A percentile compares a stretch with the other conserved stretches of the same genome.
phyloP scores from a whole-genome alignment of 2,113 vertebrate genomes.

The Turdus rufiventris region DNA sequence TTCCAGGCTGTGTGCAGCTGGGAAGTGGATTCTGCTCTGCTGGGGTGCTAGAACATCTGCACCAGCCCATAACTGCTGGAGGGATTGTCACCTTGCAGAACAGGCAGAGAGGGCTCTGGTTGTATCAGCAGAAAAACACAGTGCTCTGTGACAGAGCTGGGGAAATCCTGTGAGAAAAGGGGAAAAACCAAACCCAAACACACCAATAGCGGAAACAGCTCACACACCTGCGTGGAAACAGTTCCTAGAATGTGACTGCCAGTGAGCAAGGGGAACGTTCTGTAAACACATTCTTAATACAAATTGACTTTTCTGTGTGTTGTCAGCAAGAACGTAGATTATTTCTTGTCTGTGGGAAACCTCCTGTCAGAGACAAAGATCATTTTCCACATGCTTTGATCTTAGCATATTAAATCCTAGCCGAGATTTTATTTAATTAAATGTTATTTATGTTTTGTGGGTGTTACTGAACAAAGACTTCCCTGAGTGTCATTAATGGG shows the following conservation, averaged over 20 bases:
- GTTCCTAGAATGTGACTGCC: not conserved
- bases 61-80: not conserved
- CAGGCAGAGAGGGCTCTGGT: not conserved
- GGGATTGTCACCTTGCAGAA: not conserved
- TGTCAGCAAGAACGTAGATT: constrained; percentile 17
- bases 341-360: constrained; percentile 46
- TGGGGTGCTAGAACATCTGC: not conserved
- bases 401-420: constrained; percentile 35
- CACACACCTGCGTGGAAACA: not conserved
- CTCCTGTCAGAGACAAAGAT: constrained; percentile 54
- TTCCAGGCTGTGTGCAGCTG: not conserved
- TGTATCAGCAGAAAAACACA: not conserved
- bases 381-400: constrained; percentile 43
- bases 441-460: constrained; percentile 38
- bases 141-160: not conserved
- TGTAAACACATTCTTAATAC: not conserved
- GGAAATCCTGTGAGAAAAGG: not conserved
- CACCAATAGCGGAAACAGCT: not conserved
- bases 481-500: not conserved
- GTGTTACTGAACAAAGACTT: constrained; percentile 39
- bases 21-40: not conserved
- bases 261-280: not conserved
- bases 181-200: not conserved
- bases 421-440: constrained; percentile 50
- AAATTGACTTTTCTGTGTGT: not conserved